These are phyloP conservation scores for Rhinolophus sinicus DNA, from an alignment of 2,113 vertebrate genomes.

Conservation along the genomic window DNA sequence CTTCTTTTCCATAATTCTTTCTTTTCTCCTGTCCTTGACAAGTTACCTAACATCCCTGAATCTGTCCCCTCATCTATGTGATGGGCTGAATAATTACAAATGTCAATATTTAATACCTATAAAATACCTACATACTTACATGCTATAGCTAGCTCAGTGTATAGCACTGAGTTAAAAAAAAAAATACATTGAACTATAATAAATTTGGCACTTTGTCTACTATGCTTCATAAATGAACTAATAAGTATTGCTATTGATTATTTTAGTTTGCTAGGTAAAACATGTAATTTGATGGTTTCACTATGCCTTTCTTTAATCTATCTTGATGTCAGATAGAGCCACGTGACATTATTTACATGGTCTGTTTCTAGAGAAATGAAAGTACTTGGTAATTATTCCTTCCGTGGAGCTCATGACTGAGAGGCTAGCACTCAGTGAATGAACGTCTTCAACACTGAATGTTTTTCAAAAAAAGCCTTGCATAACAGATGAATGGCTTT, in stretches of 20 bases:
- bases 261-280: not conserved
- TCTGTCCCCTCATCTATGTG: not conserved
- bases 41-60: not conserved
- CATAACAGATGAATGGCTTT: not conserved
- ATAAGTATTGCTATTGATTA: not conserved
- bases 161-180: not conserved
- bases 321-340: not conserved
- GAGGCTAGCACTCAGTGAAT: not conserved
- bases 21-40: not conserved
- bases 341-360: not conserved
- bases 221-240: not conserved
- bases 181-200: not conserved
- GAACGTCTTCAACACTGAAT: not conserved
- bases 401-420: not conserved
- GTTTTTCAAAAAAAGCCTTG: conserved; percentile 32
- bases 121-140: too few species aligned
- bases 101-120: not conserved
- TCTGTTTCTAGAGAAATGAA: not conserved
- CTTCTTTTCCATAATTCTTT: not conserved
- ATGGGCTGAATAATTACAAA: not conserved
- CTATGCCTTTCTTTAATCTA: not conserved
- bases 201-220: accelerated
- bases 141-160: not conserved
- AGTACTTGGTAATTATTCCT: not conserved
- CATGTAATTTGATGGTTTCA: not conserved